These are phyloP conservation scores for Drosophila obscura DNA, from an alignment of 1,140 invertebrate species.

Conservation along the genomic window DNA sequence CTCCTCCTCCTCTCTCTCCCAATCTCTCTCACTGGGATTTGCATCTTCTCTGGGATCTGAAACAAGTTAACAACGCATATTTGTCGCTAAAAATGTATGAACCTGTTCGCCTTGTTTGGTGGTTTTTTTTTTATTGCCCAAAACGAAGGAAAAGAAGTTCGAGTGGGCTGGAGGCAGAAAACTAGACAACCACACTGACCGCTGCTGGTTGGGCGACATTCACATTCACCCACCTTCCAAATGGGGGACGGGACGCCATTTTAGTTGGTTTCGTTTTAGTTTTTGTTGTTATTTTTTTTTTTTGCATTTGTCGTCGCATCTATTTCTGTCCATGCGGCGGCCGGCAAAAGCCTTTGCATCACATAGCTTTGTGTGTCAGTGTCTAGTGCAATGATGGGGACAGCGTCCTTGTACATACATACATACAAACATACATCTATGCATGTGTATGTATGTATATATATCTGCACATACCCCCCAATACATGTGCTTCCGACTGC, in stretches of 20 bases:
- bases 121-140: constrained; percentile 57
- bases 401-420: constrained; percentile 42
- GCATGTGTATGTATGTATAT: not conserved
- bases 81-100: constrained; percentile 67
- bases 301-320: constrained; percentile 41
- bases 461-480: constrained; percentile 13
- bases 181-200: too few relatives aligned
- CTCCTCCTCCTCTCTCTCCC: constrained; percentile 13
- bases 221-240: constrained; percentile 19
- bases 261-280: constrained; percentile 51
- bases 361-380: constrained; percentile 44
- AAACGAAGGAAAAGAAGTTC: constrained; percentile 39
- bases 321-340: constrained; percentile 33
- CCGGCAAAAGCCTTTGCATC: too few relatives aligned
- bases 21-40: constrained; percentile 9
- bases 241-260: constrained; percentile 38
- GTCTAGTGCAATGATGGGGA: constrained; percentile 24
- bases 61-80: constrained; percentile 43
- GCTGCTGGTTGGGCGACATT: too few relatives aligned
- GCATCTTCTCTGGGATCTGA: constrained; percentile 33
- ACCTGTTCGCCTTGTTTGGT: constrained; percentile 76
- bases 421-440: too few relatives aligned
- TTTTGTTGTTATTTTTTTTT: constrained; percentile 1
- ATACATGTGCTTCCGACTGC: constrained; percentile 32
- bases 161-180: constrained; percentile 52